phyloP scores from a whole-genome alignment of 2,113 vertebrate species.

The Carassius gibelio region DNA sequence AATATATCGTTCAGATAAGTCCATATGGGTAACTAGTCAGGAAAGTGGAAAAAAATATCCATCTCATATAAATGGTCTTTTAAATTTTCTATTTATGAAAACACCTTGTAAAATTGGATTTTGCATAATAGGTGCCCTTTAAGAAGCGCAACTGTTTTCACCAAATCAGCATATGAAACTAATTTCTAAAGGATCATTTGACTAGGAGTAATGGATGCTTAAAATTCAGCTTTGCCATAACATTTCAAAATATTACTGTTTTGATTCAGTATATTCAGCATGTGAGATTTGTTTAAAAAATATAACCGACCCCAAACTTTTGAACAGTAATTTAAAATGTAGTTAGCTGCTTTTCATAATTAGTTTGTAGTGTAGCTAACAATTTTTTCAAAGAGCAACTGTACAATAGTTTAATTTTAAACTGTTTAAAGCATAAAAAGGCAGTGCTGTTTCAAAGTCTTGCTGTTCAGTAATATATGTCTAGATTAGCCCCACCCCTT shows the following conservation, averaged over 20 bases:
- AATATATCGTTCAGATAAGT: no score
- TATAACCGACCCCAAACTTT: not conserved
- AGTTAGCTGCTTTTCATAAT: not conserved
- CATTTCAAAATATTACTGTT: not conserved
- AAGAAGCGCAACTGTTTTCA: no score
- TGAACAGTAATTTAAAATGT: not conserved
- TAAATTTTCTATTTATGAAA: no score
- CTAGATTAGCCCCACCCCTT: not conserved
- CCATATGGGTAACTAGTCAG: no score
- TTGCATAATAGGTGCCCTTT: no score
- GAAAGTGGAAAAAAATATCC: not conserved
- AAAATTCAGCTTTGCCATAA: no score
- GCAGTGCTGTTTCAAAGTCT: not conserved
- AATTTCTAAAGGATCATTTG: not conserved
- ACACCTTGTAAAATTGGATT: no score
- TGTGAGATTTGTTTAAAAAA: not conserved
- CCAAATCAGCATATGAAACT: not conserved
- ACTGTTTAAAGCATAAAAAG: not conserved
- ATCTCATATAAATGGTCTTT: not conserved
- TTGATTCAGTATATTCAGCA: not conserved
- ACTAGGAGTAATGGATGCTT: no score
- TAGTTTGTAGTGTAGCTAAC: not conserved
- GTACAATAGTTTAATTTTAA: not conserved
- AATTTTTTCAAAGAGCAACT: not conserved
- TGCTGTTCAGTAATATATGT: not conserved